Conservation (phyloP, 2,888 invertebrate genomes). For the Formica aserva region DNA sequence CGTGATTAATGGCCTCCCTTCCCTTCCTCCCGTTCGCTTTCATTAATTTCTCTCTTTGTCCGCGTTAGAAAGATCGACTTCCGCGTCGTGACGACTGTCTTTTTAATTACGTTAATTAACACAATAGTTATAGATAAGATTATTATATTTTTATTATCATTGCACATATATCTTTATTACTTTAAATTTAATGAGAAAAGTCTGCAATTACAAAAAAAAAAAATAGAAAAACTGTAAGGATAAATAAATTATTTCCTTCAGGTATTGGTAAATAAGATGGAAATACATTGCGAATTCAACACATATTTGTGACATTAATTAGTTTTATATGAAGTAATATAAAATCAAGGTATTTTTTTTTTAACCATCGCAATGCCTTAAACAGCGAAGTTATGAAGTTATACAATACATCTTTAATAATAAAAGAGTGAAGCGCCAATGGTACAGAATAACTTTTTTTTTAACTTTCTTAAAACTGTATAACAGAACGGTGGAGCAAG, state of each 20-base stretch:
- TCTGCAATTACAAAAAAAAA: background rate
- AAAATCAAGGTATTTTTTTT: background rate
- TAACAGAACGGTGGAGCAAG: background rate
- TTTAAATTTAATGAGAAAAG: slow-evolving; percentile 19
- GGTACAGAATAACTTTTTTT: background rate
- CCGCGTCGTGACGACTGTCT: slow-evolving; percentile 39
- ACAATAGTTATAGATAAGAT: background rate
- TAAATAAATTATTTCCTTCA: background rate
- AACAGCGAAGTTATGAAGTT: background rate
- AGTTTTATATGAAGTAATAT: background rate
- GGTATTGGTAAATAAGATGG: background rate
- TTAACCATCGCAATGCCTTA: background rate
- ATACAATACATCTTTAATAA: background rate
- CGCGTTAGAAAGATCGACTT: slow-evolving; percentile 39
- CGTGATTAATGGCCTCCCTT: slow-evolving; percentile 46
- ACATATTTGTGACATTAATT: background rate
- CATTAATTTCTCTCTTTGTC: slow-evolving; percentile 51
- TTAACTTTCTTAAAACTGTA: background rate
- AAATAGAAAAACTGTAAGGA: background rate
- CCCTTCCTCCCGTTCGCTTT: slow-evolving; percentile 28
- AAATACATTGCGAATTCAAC: background rate
- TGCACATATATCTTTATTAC: background rate
- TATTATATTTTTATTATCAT: slow-evolving; percentile 6
- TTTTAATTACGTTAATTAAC: slow-evolving; percentile 45
- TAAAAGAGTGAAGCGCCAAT: background rate